Evolutionary conservation across 2,888 invertebrate species (phyloP).

Genomic region (Xestia xanthographa): DNA sequence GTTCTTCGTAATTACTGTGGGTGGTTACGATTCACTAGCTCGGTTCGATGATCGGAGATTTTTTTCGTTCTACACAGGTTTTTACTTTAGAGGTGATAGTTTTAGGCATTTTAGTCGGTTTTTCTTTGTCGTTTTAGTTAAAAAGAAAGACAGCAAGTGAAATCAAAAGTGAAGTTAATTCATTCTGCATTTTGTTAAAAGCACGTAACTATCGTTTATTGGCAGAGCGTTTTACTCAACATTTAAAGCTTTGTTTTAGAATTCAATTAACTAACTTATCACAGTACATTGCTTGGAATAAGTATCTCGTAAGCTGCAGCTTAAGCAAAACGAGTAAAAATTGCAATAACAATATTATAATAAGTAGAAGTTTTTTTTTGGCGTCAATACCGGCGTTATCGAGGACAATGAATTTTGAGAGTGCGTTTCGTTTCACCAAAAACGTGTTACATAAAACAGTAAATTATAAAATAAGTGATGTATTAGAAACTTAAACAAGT

Average conservation of each 20-base stretch:
- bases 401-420: too few species aligned
- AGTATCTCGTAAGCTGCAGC: neutral
- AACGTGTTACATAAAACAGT: too few species aligned
- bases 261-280: neutral
- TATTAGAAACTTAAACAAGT: too few species aligned
- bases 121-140: neutral
- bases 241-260: neutral
- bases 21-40: slow-evolving; percentile 48
- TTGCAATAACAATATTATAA: too few species aligned
- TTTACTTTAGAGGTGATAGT: slow-evolving; percentile 26
- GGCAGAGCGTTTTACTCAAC: neutral
- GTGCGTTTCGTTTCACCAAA: too few species aligned
- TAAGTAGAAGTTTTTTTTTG: too few species aligned
- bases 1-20: slow-evolving; percentile 58
- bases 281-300: neutral
- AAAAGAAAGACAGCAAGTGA: slow-evolving; percentile 4
- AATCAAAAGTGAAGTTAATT: slow-evolving; percentile 34
- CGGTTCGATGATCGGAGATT: slow-evolving; percentile 29
- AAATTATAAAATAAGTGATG: too few species aligned
- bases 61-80: neutral
- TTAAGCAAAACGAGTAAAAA: too few species aligned
- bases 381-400: too few species aligned
- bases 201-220: neutral
- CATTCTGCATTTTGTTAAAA: slow-evolving; percentile 17
- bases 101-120: neutral